These are phyloP conservation scores for Vulpes vulpes DNA, from an alignment of 2,113 vertebrate genomes.

Conservation along the genomic window DNA sequence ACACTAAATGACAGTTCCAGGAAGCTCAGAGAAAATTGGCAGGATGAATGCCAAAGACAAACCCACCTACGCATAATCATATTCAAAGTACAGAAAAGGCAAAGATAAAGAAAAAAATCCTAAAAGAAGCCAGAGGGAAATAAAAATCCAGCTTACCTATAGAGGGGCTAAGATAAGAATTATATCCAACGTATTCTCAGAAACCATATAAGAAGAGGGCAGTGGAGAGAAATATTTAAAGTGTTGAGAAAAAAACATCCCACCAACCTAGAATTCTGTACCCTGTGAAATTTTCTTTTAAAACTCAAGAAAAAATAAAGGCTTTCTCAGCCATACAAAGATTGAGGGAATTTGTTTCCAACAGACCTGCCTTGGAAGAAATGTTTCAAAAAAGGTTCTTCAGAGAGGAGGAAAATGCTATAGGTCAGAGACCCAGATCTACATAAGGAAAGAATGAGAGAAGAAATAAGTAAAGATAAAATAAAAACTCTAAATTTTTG, in stretches of 20 bases:
- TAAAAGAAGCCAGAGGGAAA: background rate
- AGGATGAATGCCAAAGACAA: background rate
- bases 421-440: background rate
- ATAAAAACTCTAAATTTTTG: background rate
- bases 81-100: background rate
- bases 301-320: background rate
- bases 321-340: constrained; percentile 21
- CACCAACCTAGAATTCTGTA: background rate
- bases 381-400: background rate
- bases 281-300: constrained; percentile 17
- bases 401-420: background rate
- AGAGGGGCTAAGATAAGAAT: background rate
- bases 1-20: background rate
- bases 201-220: background rate
- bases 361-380: background rate
- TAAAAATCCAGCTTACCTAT: background rate
- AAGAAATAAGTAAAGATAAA: constrained; percentile 16
- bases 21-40: background rate
- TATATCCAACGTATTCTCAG: background rate
- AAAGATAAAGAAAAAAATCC: background rate
- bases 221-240: background rate
- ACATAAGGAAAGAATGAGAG: background rate
- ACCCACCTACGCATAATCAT: background rate
- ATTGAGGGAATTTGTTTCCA: background rate
- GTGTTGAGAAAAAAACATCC: background rate